Evolutionary conservation across 1,140 invertebrate genomes (phyloP), one percentile per base, ranked within the genome.

Genomic region (Euura saliciscinereae): DNA sequence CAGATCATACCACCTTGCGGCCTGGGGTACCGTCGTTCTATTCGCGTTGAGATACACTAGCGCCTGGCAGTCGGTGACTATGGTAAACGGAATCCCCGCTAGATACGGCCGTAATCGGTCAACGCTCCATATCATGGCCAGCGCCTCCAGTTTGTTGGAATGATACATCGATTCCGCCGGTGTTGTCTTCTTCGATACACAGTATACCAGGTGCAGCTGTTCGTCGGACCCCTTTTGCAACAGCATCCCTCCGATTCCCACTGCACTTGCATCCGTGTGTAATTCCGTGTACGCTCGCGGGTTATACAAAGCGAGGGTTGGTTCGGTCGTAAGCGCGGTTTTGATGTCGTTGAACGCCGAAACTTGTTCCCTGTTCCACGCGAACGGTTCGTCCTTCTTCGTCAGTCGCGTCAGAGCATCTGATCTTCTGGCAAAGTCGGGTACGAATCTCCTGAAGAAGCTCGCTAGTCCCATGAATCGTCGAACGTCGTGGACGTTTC

Each of bases 21-120:
- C 72, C 80, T 78, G 2, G 8, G 83, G 59, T 68, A 84, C 79
- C 45, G 77, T 73, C 72, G 83, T 86, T 8, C 44, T 68, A 72
- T 80, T 78, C 2, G 80, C 80, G 6, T 69, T 68, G 43, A 77
- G 72, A 65, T 86, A 68, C 4, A 84, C 28, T 28, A 28, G 28
- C 28, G 28, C 81, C 43, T 77, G 72, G 74, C 85, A 87, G 73
- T 87, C 86, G 2, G 83, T 86, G 0, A 86, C 67, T 4, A 86
- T 73, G 71, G 74, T 87, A 71, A 86, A 86, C 3, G 70, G 46
- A 28, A 79, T 78, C 1, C 79, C 79, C 2, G 77, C 44, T n/a
- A 86, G 66, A 73, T 86, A 87, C n/a, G 80, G 72, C 2, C 79
- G 59, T 70, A 81, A 82, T 45, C 77, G 73, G 45, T 77, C 72